Percentiles rank a stretch among this genome's conserved stretches.
These are phyloP conservation scores for Engraulis encrasicolus DNA, from an alignment of 2,113 vertebrate genomes.

Conservation along the genomic window DNA sequence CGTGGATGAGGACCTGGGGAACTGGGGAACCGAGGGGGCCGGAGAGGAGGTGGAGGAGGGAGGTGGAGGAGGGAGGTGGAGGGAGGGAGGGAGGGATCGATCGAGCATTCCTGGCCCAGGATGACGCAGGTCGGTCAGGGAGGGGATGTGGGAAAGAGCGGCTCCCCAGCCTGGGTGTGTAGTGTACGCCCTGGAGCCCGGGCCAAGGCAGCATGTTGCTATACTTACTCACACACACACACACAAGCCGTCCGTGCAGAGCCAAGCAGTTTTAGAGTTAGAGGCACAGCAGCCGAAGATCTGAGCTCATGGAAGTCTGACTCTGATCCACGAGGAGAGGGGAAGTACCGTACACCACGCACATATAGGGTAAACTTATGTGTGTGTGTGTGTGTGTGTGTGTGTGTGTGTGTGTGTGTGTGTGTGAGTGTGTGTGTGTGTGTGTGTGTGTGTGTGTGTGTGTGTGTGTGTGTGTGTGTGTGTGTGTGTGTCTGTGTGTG, in stretches of 20 bases:
- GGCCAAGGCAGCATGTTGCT: not conserved
- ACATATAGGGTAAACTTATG: too few species aligned
- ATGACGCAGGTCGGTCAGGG: slow-evolving; percentile 23
- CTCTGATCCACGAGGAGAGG: not conserved
- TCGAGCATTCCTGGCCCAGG: not conserved
- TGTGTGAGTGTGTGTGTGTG: too few species aligned
- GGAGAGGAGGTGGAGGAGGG: not conserved
- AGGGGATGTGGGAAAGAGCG: slow-evolving; percentile 44
- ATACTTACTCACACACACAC: slow-evolving; percentile 18
- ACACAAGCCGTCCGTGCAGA: not conserved
- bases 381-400: too few species aligned
- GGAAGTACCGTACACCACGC: not conserved
- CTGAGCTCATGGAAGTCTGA: not conserved
- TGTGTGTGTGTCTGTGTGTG: too few species aligned
- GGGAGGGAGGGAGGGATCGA: not conserved
- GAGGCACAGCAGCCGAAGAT: not conserved
- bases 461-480: too few species aligned
- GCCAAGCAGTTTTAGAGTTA: not conserved
- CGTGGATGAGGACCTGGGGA: not conserved
- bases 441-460: too few species aligned
- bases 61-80: not conserved
- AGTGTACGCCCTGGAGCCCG: slow-evolving; percentile 34
- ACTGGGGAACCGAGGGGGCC: too few species aligned
- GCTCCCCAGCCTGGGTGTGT: slow-evolving; percentile 27
- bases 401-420: too few species aligned